phyloP scores from a whole-genome alignment of 2,113 vertebrate genomes.

The Sprattus sprattus region DNA sequence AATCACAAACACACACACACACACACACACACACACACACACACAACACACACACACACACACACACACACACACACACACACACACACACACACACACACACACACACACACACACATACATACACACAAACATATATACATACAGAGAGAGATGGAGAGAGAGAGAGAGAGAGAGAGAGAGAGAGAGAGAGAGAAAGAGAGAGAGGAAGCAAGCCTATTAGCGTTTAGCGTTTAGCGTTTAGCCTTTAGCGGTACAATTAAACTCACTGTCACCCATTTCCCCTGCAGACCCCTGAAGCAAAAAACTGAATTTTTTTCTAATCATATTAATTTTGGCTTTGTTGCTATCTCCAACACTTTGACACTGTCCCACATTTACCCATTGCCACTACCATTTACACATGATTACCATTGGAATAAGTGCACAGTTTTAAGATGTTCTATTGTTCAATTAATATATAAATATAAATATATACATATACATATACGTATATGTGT shows the following conservation, averaged over 20 bases:
- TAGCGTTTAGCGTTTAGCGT: background rate
- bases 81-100: background rate
- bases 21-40: background rate
- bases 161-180: conserved; percentile 4
- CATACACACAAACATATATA: too few species aligned
- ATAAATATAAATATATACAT: too few species aligned
- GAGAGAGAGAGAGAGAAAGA: conserved; percentile 7
- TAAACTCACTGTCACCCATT: conserved; percentile 14
- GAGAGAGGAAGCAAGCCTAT: conserved; percentile 2
- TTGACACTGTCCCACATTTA: background rate
- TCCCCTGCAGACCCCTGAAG: conserved; percentile 1
- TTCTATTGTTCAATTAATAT: too few species aligned
- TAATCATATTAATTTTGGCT: background rate
- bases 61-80: background rate
- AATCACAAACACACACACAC: background rate
- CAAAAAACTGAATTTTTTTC: background rate
- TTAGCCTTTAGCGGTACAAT: background rate
- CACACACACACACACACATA: too few species aligned
- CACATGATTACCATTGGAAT: too few species aligned
- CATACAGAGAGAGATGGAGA: background rate
- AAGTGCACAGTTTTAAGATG: too few species aligned
- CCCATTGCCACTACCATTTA: background rate
- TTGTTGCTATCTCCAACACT: background rate
- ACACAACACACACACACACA: too few species aligned
- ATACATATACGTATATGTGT: background rate